phyloP scores from a whole-genome alignment of 2,797 vertebrate genomes.

The Sorex maritimensis region DNA sequence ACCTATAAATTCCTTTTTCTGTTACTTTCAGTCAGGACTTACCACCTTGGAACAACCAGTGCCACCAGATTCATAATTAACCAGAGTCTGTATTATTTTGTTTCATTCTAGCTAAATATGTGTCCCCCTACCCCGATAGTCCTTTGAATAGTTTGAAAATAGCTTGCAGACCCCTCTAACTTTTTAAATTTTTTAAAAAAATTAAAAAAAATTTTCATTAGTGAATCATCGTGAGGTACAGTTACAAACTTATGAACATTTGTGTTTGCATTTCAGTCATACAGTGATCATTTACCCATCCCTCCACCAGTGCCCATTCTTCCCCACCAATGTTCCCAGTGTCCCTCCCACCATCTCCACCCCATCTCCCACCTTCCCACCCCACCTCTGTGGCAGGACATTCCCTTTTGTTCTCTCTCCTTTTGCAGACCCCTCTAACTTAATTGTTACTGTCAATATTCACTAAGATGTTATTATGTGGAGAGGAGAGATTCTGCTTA shows the following conservation, averaged over 20 bases:
- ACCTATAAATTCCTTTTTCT: constrained; percentile 38
- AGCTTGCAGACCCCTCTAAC: not conserved
- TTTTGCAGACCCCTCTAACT: not conserved
- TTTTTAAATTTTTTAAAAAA: not conserved
- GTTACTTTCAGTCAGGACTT: constrained; percentile 31
- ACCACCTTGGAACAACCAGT: not conserved
- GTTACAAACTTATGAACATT: too few relatives aligned
- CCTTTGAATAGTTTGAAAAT: constrained; percentile 40
- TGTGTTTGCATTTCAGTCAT: too few relatives aligned
- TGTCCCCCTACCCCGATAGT: not conserved
- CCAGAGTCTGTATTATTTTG: not conserved
- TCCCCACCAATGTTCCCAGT: too few relatives aligned
- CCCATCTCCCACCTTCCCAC: too few relatives aligned
- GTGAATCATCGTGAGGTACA: too few relatives aligned
- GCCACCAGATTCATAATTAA: not conserved
- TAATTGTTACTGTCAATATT: not conserved
- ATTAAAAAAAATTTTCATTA: too few relatives aligned
- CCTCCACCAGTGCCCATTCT: too few relatives aligned
- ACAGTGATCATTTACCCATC: too few relatives aligned
- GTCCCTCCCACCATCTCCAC: too few relatives aligned
- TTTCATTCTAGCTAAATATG: not conserved
- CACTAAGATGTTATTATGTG: not conserved
- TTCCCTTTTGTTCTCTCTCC: too few relatives aligned
- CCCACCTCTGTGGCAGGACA: too few relatives aligned
- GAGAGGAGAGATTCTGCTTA: constrained; percentile 3